Percentiles rank a stretch among this genome's conserved stretches.
Evolutionary conservation across 1,140 invertebrate species (phyloP).

Genomic region (Hormaphis cornu): DNA sequence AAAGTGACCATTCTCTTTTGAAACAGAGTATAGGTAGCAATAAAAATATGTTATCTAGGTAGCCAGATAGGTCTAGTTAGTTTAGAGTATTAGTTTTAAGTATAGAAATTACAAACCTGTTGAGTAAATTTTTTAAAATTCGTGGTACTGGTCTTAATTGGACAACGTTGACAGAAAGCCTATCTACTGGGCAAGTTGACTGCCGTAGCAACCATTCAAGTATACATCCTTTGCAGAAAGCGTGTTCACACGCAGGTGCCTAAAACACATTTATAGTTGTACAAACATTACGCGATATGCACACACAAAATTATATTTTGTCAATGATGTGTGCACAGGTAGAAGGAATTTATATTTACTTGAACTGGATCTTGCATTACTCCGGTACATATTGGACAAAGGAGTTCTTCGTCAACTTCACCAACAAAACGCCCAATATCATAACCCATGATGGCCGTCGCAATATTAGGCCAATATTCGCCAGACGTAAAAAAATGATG

Average conservation of each 20-base stretch:
- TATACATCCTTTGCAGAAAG: constrained; percentile 87
- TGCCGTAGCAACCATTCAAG: constrained; percentile 88
- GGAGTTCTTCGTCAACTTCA: constrained; percentile 82
- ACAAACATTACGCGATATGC: background rate
- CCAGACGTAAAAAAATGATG: too few relatives aligned
- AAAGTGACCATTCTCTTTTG: too few relatives aligned
- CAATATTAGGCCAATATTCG: too few relatives aligned
- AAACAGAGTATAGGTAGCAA: too few relatives aligned
- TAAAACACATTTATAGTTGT: constrained; percentile 44
- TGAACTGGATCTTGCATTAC: constrained; percentile 83
- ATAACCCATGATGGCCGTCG: too few relatives aligned
- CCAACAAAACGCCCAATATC: constrained; percentile 80
- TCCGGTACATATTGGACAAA: constrained; percentile 84
- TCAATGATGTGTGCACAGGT: background rate
- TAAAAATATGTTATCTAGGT: too few relatives aligned
- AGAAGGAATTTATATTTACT: constrained; percentile 46
- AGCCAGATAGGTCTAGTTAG: background rate
- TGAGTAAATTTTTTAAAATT: constrained; percentile 81
- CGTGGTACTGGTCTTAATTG: constrained; percentile 82
- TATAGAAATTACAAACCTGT: constrained; percentile 49
- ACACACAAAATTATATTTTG: constrained; percentile 20
- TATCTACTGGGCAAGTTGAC: constrained; percentile 86
- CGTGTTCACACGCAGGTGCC: constrained; percentile 91
- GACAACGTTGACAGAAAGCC: constrained; percentile 73
- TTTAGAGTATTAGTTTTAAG: too few relatives aligned